Percentiles rank a stretch among this genome's conserved stretches.
Evolutionary conservation across 2,888 invertebrate genomes (phyloP).

Genomic region (Dicranocentrus wangi): DNA sequence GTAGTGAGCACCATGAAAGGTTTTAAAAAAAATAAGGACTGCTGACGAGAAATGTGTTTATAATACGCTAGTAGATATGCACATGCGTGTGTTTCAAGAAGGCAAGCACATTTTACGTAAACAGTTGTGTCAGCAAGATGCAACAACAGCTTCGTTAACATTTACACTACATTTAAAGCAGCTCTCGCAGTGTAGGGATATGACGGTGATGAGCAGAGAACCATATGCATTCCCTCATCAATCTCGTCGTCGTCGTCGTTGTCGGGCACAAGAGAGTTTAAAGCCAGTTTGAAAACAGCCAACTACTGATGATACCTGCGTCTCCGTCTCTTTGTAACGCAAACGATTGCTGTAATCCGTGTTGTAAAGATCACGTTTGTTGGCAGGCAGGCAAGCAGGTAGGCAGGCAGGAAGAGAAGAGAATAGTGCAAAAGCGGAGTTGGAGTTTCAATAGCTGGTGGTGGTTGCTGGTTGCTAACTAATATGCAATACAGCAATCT

Average conservation of each 20-base stretch:
- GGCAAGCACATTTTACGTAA: background rate
- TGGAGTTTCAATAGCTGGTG: no score
- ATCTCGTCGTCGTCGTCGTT: no score
- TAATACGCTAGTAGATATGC: background rate
- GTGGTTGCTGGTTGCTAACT: no score
- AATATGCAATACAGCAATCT: no score
- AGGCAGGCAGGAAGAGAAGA: no score
- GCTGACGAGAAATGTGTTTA: slow-evolving; percentile 12
- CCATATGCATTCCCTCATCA: background rate
- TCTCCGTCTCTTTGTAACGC: background rate
- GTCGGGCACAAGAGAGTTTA: background rate
- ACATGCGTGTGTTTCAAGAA: no score
- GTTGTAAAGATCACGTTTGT: background rate
- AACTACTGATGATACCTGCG: background rate
- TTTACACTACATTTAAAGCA: background rate
- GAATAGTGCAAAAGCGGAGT: no score
- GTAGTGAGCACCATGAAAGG: slow-evolving; percentile 6
- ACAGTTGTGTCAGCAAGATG: slow-evolving; percentile 18
- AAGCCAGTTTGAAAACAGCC: background rate
- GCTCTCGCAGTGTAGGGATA: background rate
- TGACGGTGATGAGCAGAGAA: background rate
- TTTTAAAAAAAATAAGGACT: background rate
- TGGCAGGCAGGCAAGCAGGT: background rate
- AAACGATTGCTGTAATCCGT: background rate
- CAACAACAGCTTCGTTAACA: slow-evolving; percentile 6